phyloP scores from a whole-genome alignment of 2,797 vertebrate species.

The Ispidina picta region DNA sequence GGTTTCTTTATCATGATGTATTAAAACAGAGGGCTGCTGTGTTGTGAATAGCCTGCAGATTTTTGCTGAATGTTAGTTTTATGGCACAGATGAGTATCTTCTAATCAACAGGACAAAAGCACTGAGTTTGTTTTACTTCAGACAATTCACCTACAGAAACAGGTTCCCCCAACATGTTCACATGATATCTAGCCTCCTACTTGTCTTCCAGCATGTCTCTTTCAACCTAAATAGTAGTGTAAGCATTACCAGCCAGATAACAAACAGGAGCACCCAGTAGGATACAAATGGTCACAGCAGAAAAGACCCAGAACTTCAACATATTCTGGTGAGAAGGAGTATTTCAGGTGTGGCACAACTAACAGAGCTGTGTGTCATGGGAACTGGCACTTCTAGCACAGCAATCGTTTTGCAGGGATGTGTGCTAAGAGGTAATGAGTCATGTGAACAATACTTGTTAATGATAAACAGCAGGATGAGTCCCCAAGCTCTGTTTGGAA shows the following conservation, averaged over 20 bases:
- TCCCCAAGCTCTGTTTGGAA: conserved; percentile 11
- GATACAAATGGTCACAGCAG: neutral
- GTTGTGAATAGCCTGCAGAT: neutral
- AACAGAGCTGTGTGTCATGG: neutral
- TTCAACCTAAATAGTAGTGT: neutral
- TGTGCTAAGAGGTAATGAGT: conserved; percentile 4
- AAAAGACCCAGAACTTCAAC: neutral
- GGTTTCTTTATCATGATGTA: neutral
- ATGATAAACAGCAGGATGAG: conserved; percentile 24
- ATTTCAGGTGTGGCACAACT: no score
- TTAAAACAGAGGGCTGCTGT: neutral
- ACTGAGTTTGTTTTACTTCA: neutral
- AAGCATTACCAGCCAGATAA: neutral
- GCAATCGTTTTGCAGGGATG: neutral
- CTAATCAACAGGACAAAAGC: neutral
- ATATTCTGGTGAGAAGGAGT: neutral
- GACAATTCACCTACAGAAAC: neutral
- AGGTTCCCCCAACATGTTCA: neutral
- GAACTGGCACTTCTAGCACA: neutral
- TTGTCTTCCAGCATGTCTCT: neutral
- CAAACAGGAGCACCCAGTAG: neutral
- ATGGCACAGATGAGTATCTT: neutral
- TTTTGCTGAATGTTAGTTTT: neutral
- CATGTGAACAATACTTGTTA: neutral
- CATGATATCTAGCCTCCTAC: neutral